Base-by-base conservation (phyloP, 2,113 vertebrate genomes). In the Gnathonemus echidnorhynchus region DNA sequence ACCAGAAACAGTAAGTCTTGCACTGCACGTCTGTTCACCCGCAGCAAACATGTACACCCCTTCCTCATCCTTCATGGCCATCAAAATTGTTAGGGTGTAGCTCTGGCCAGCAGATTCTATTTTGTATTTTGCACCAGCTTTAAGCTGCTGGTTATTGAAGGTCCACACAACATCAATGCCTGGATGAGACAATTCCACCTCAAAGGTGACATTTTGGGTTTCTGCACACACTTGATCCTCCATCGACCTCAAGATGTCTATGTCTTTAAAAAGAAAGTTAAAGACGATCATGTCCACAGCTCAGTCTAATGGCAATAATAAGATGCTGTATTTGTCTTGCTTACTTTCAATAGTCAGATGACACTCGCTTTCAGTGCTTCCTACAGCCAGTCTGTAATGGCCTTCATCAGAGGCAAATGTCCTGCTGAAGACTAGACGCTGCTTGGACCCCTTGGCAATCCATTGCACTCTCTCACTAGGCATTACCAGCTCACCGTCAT, bases 11-110 rank as follows among this genome's bases (percentile, higher is more conserved):
- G 96, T 97, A 91, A 99, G 96, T 21, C 94, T 96, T 89, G 97
- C 98, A 87, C 94, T 96, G 91, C 97, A 98, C 91, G 93, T 97
- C 94, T 99, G 97, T 93, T 98, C 97, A 88, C 98, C 98, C 90
- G 98, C 98, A 90, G 96, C 96, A 90, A 99, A 99, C 84, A 95
- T 93, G 90, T 99, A 99, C 91, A 98, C 94, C 91, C 98, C 98
- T 94, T 99, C 98, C 89, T 99, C 98, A 87, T 99, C 98, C 94
- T 99, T 99, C 97, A 98, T 99, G 91, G 97, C 95, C 90, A 98
- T 98, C 91, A 97, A 93, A 86, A 99, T 95, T 6, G 97, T 99
- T 92, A 99, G 91, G 27, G 91, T 97, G 92, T 99, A 96, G 92
- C 93, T 94, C 93, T 97, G 98, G 89, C 97, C 96, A 89, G 90